phyloP scores from a whole-genome alignment of 2,888 invertebrate genomes.

The Phanerotoma sp. region DNA sequence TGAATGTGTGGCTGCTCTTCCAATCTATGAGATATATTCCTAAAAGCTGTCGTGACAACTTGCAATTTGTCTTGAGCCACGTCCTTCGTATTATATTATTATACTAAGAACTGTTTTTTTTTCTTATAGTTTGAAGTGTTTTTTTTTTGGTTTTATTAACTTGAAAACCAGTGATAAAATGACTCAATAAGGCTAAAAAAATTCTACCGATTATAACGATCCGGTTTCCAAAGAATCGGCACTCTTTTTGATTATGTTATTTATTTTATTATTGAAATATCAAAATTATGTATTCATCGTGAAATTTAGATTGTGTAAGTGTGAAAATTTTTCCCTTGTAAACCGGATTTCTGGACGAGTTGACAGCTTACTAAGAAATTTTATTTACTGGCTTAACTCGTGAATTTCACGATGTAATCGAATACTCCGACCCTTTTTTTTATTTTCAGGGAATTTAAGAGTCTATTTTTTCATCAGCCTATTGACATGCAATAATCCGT shows the following conservation, averaged over 20 bases:
- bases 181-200: background rate
- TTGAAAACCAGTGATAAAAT: background rate
- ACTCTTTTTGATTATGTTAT: background rate
- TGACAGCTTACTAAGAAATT: conserved; percentile 31
- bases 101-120: background rate
- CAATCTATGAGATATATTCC: background rate
- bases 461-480: conserved; percentile 4
- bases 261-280: background rate
- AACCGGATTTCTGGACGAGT: conserved; percentile 18
- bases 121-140: background rate
- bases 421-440: conserved; percentile 29
- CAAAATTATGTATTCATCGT: conserved; percentile 16
- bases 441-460: background rate
- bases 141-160: background rate
- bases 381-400: conserved; percentile 36
- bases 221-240: background rate
- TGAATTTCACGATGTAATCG: conserved; percentile 38
- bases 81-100: conserved; percentile 11
- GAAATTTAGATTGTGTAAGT: conserved; percentile 14
- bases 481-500: too few relatives aligned
- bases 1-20: conserved; percentile 6
- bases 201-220: background rate
- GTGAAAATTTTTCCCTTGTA: conserved; percentile 3
- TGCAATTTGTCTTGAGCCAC: conserved; percentile 15
- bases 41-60: conserved; percentile 15